Evolutionary conservation across 1,140 invertebrate genomes (phyloP), one percentile per base, ranked within the genome.

Genomic region (Nymphalis io): DNA sequence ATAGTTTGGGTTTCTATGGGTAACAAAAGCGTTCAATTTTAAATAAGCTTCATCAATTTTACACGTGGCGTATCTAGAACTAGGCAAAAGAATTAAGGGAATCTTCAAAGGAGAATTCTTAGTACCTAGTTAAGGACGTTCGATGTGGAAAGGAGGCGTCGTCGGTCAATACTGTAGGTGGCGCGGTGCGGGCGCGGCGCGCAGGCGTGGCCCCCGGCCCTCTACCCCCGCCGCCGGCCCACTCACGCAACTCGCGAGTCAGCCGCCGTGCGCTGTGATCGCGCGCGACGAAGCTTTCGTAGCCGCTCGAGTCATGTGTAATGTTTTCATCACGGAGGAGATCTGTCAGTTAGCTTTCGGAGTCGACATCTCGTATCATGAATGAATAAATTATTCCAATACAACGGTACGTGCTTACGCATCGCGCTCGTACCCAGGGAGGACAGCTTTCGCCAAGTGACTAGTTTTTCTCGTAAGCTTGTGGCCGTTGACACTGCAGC

Each of bases 91-190:
- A 85, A 84, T 88, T 85, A 88, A 79, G 81, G 81, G 81, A 80
- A 89, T 87, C 87, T 91, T 89, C 79, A 84, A 89, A 84, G 84
- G 82, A 84, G 83, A 85, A 84, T 87, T 83, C 82, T 78, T 80
- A 83, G 85, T 89, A 82, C 78, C 83, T 88, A 87, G 87, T 89
- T 89, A 91, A 91, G 87, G 89, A 91, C 88, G 86, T 89, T 87
- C 85, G 85, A 86, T 88, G 85, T 89, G 84, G 84, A 81, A 89
- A 89, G 89, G 83, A 89, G 89, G 87, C 87, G 89, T 89, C 85
- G 86, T 88, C 86, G 89, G 89, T 91, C 89, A 91, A 91, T 91
- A 91, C 87, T 84, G 86, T 84, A 85, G 85, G 85, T 89, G 87
- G 87, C 82, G 84, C 79, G 79, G 88, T 72, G 87, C 81, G 85